Conservation (phyloP, 2,113 vertebrate species). For the Coptodon rendalli region DNA sequence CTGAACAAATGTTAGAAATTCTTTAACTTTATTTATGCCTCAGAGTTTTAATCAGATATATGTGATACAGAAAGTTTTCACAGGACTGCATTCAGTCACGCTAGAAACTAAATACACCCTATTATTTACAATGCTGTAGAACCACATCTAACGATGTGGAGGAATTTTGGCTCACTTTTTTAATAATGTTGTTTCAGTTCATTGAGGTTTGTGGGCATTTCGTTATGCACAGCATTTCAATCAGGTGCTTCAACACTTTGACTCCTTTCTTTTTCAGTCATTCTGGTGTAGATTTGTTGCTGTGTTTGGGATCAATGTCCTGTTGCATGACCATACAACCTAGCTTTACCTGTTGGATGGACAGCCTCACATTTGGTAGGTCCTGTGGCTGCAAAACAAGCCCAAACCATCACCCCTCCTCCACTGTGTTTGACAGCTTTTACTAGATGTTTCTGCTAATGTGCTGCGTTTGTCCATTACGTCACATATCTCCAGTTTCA, state of each 20-base stretch:
- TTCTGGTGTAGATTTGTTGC: background rate
- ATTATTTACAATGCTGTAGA: background rate
- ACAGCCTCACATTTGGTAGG: background rate
- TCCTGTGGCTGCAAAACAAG: background rate
- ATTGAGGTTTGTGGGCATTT: background rate
- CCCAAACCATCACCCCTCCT: background rate
- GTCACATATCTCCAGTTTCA: background rate
- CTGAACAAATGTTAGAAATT: background rate
- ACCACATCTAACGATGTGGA: fast-evolving
- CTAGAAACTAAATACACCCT: background rate
- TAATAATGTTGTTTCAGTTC: background rate
- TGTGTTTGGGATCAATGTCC: background rate
- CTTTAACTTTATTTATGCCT: background rate
- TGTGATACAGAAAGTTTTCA: background rate
- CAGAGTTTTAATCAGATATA: background rate
- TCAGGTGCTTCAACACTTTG: background rate
- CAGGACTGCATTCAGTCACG: background rate
- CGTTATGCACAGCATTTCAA: background rate
- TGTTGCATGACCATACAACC: background rate
- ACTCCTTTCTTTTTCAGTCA: background rate
- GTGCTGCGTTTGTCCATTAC: background rate
- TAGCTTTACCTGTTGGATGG: background rate
- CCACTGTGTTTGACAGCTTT: background rate
- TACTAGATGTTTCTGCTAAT: background rate
- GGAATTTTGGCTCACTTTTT: background rate